A percentile compares a stretch with the other conserved stretches of the same genome.
Evolutionary conservation across 1,140 invertebrate species (phyloP).

Genomic region (Drosophila neocordata): DNA sequence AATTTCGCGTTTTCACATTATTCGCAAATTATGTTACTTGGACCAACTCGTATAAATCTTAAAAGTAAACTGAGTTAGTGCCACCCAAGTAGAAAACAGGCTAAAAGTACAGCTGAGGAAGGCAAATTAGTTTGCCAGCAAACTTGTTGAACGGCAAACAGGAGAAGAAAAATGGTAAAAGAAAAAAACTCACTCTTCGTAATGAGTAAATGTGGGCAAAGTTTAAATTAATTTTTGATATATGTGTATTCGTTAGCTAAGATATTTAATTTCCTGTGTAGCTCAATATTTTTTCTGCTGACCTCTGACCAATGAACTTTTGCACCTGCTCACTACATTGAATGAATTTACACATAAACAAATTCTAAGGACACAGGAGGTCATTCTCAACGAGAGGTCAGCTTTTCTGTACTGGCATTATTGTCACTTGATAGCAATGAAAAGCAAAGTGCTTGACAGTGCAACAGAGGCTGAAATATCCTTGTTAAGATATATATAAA

Average conservation of each 20-base stretch:
- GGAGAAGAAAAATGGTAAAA: slow-evolving; percentile 37
- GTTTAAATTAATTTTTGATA: slow-evolving; percentile 78
- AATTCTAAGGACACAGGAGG: neutral
- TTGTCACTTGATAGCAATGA: neutral
- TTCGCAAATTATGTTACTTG: slow-evolving; percentile 77
- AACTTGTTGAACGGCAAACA: slow-evolving; percentile 75
- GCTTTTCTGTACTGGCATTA: neutral
- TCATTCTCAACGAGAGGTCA: slow-evolving; percentile 6
- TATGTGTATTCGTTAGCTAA: slow-evolving; percentile 51
- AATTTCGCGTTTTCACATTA: slow-evolving; percentile 43
- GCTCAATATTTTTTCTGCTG: neutral
- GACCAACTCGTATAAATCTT: slow-evolving; percentile 73
- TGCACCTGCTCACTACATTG: neutral
- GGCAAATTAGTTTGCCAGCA: slow-evolving; percentile 64
- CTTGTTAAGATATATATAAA: too few species aligned
- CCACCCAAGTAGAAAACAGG: slow-evolving; percentile 55
- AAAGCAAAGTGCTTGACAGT: too few species aligned
- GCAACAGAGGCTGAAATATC: too few species aligned
- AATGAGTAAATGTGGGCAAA: slow-evolving; percentile 79
- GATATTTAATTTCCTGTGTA: slow-evolving; percentile 61
- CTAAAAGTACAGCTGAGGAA: slow-evolving; percentile 16
- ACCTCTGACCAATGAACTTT: slow-evolving; percentile 2
- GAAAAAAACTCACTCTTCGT: slow-evolving; percentile 60
- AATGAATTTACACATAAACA: neutral
- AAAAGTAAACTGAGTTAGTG: slow-evolving; percentile 31